Evolutionary conservation across 2,888 invertebrate species (phyloP), one percentile per base, ranked within the genome.

Genomic region (Acrobasis suavella): DNA sequence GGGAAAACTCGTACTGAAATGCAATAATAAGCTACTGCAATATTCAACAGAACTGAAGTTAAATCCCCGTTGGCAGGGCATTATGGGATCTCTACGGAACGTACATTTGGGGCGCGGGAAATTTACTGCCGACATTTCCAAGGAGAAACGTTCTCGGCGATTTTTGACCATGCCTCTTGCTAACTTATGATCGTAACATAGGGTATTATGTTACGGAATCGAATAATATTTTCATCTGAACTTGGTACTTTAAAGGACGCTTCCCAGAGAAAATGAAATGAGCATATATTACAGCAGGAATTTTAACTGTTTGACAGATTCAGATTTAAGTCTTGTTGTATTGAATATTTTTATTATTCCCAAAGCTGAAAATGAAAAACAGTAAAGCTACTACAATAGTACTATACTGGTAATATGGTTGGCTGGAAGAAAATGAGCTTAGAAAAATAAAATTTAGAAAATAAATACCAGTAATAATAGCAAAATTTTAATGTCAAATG

Each of bases 81-180:
- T 59, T 50, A 59, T 50, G 50, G 50, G 50, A 10, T 22, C 15
- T 38, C 37, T 50, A 50, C 50, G 59, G 15, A 50, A 59, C 50
- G 50, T 38, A 50, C 38, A 50, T 58, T 58, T 49, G 46, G 59
- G 49, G 54, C 14, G 37, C 46, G 59, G 58, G 32, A 59, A 22
- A 59, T 50, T 59, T 59, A 59, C n/a, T 46, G 50, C 50, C 6
- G 38, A 49, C 58, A 32, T 58, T 58, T 46, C 22, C 58, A 49
- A 58, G 50, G 37, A 59, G 50, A 38, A 59, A 50, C 50, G 59
- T 59, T 50, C 50, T 37, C 16, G 50, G 16, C 50, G 50, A 59
- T 59, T 59, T 54, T 59, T 59, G 50, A 38, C 59, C 59, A 49
- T 59, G n/a, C 32, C n/a, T 38, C 50, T 15, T 37, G 32, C 32